Percentiles rank a stretch among this genome's conserved stretches.
These are phyloP conservation scores for Orchesella flavescens DNA, from an alignment of 2,888 invertebrate species.

Conservation along the genomic window DNA sequence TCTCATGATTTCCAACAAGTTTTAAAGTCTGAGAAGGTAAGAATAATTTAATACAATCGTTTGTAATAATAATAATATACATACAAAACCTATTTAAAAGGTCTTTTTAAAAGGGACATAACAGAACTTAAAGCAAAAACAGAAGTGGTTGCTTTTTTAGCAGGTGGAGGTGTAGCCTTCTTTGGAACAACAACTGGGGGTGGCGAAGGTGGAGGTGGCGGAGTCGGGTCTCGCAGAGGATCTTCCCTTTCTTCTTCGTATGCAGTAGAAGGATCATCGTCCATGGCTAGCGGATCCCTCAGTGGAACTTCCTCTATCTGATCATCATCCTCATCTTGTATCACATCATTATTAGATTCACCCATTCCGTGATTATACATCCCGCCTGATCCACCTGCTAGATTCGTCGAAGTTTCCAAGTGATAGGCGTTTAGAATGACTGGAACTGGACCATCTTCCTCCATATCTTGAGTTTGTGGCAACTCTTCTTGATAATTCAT, in stretches of 20 bases:
- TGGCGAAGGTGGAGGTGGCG: not conserved
- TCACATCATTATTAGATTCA: not conserved
- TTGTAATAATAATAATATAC: not conserved
- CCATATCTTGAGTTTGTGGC: conserved; percentile 3
- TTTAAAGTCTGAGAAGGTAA: not conserved
- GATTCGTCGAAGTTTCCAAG: not conserved
- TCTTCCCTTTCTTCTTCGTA: conserved; percentile 12
- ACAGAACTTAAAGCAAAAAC: conserved; percentile 50
- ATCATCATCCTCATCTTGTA: conserved; percentile 14
- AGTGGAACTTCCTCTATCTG: conserved; percentile 46
- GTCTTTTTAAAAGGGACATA: conserved; percentile 39
- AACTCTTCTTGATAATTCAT: conserved; percentile 48
- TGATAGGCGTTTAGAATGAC: conserved; percentile 57
- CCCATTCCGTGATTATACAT: not conserved
- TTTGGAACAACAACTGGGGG: conserved; percentile 11
- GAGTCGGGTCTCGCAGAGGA: not conserved
- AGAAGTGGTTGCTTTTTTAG: conserved; percentile 60
- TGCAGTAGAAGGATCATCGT: conserved; percentile 43
- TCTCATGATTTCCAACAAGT: too few species aligned
- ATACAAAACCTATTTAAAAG: too few species aligned
- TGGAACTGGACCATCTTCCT: conserved; percentile 33
- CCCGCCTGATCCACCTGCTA: not conserved
- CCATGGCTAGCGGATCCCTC: conserved; percentile 51
- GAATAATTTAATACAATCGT: too few species aligned
- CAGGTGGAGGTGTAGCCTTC: conserved; percentile 54